A percentile compares a stretch with the other conserved stretches of the same genome.
Evolutionary conservation across 2,888 invertebrate species (phyloP).

Genomic region (Erebia palarica): DNA sequence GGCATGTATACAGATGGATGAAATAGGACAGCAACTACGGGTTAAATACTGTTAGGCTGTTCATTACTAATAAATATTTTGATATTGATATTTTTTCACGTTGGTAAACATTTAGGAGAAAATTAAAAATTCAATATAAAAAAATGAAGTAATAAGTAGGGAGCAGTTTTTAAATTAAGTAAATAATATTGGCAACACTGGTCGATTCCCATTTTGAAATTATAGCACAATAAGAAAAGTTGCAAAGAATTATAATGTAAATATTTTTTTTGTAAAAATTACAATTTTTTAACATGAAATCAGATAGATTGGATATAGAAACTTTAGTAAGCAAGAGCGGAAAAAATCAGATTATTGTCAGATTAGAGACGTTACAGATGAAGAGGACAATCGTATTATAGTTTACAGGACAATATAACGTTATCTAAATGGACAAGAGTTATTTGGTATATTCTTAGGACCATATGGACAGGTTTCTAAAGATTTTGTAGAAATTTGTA

Average conservation of each 20-base stretch:
- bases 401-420: conserved; percentile 1
- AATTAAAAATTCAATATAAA: background rate
- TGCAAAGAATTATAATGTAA: too few relatives aligned
- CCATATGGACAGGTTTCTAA: conserved; percentile 35
- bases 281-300: too few relatives aligned
- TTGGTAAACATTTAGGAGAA: background rate
- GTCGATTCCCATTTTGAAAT: background rate
- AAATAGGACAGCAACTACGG: background rate
- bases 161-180: background rate
- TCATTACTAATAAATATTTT: background rate
- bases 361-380: conserved; percentile 28
- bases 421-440: conserved; percentile 36
- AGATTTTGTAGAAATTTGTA: conserved; percentile 32
- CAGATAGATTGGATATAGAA: too few relatives aligned
- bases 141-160: background rate
- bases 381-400: conserved; percentile 23
- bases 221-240: background rate
- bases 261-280: too few relatives aligned
- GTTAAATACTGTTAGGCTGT: background rate
- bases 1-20: background rate
- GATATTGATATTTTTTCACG: background rate
- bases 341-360: conserved; percentile 31
- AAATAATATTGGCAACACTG: background rate
- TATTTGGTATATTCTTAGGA: conserved; percentile 29
- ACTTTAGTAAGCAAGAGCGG: background rate